phyloP scores from a whole-genome alignment of 2,797 vertebrate genomes.

The Gymnothorax javanicus region DNA sequence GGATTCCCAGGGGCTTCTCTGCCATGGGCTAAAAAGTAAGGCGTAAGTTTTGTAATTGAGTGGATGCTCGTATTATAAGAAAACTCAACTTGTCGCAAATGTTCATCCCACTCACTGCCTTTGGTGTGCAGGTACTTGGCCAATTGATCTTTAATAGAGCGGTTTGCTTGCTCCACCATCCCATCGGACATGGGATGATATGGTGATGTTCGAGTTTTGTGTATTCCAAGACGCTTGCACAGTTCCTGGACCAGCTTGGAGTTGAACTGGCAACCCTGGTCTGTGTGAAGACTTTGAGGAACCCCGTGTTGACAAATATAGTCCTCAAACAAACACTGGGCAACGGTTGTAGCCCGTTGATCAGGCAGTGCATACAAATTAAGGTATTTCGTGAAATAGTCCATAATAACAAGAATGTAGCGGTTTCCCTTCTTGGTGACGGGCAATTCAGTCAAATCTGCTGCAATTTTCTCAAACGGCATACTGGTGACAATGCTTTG shows the following conservation, averaged over 20 bases:
- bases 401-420: constrained; percentile 34
- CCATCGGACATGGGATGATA: constrained; percentile 34
- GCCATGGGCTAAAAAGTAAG: constrained; percentile 35
- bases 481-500: constrained; percentile 29
- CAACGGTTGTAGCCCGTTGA: not conserved
- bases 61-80: constrained; percentile 36
- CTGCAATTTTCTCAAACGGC: constrained; percentile 43
- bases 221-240: constrained; percentile 9
- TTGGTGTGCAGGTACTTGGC: constrained; percentile 35
- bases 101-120: constrained; percentile 39
- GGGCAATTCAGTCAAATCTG: constrained; percentile 26
- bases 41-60: constrained; percentile 33
- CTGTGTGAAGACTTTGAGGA: constrained; percentile 24
- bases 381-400: constrained; percentile 37
- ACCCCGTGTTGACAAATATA: constrained; percentile 20
- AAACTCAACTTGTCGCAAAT: constrained; percentile 32
- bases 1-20: constrained; percentile 22
- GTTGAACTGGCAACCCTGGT: constrained; percentile 25
- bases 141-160: constrained; percentile 31
- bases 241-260: constrained; percentile 29
- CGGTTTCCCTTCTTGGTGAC: constrained; percentile 5
- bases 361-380: constrained; percentile 30
- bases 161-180: constrained; percentile 29
- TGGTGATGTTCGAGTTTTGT: constrained; percentile 27
- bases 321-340: constrained; percentile 42